A percentile compares a stretch with the other conserved stretches of the same genome.
Conservation (phyloP, 1,140 invertebrate genomes). For the Drosophila sproati region DNA sequence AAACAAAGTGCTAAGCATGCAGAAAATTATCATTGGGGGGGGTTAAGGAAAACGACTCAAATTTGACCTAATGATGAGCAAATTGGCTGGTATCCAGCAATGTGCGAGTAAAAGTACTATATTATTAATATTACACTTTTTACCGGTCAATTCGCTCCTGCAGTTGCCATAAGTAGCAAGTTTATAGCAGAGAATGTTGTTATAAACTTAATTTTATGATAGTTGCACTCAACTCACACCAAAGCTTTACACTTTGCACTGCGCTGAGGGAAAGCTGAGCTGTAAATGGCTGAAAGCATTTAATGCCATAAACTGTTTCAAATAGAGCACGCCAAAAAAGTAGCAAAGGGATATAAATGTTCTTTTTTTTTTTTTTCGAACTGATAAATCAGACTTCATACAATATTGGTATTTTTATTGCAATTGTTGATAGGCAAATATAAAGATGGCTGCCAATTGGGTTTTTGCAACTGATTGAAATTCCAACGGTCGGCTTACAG, state of each 20-base stretch:
- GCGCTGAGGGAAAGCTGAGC: constrained; percentile 45
- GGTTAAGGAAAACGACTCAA: constrained; percentile 4
- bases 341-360: neutral
- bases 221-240: constrained; percentile 56
- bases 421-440: neutral
- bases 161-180: constrained; percentile 2
- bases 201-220: constrained; percentile 51
- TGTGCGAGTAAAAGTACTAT: neutral
- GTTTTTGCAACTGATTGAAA: constrained; percentile 26
- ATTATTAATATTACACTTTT: constrained; percentile 15
- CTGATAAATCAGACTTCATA: neutral
- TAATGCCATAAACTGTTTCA: constrained; percentile 52
- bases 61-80: constrained; percentile 57
- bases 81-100: neutral
- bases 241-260: constrained; percentile 50
- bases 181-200: constrained; percentile 38
- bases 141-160: neutral
- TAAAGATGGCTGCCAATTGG: constrained; percentile 1
- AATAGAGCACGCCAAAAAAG: constrained; percentile 26
- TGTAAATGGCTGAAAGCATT: constrained; percentile 49
- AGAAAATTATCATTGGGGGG: constrained; percentile 40
- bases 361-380: neutral
- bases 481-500: constrained; percentile 29
- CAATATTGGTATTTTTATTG: neutral
- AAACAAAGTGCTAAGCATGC: constrained; percentile 59